These are phyloP conservation scores for Yponomeuta malinellus DNA, from an alignment of 2,888 invertebrate species.

Conservation along the genomic window DNA sequence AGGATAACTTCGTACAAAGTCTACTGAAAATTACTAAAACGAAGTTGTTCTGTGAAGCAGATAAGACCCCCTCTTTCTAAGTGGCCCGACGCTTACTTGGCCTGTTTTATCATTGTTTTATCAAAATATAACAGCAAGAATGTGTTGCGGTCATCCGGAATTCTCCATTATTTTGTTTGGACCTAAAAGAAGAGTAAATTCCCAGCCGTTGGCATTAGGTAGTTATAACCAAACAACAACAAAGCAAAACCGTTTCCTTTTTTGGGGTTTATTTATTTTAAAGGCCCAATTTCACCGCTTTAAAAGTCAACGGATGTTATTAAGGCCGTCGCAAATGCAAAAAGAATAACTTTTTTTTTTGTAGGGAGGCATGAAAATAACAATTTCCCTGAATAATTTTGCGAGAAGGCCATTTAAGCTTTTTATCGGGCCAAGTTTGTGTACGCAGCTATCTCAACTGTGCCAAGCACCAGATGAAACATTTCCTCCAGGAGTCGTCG, in stretches of 20 bases:
- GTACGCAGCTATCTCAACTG: slow-evolving; percentile 61
- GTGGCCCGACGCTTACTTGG: too few species aligned
- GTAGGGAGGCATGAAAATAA: slow-evolving; percentile 55
- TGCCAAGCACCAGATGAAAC: slow-evolving; percentile 48
- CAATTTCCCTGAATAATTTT: slow-evolving; percentile 65
- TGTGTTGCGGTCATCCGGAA: too few species aligned
- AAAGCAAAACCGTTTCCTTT: neutral
- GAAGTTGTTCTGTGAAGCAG: too few species aligned
- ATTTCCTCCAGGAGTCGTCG: slow-evolving; percentile 54
- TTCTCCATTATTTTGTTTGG: neutral
- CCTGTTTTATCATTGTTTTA: too few species aligned
- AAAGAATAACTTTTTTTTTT: slow-evolving; percentile 53
- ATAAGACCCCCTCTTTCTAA: too few species aligned
- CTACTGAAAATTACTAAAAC: too few species aligned
- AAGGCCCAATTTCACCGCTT: slow-evolving; percentile 53
- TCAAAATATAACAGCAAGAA: too few species aligned
- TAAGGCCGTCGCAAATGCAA: slow-evolving; percentile 37
- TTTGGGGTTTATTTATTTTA: slow-evolving; percentile 44
- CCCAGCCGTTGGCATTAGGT: too few species aligned
- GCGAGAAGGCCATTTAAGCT: slow-evolving; percentile 63
- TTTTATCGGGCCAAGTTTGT: slow-evolving; percentile 68
- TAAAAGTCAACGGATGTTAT: slow-evolving; percentile 52
- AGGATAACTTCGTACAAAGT: too few species aligned
- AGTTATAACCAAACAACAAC: neutral
- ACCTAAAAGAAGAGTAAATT: neutral